Base-by-base conservation (phyloP, 2,113 vertebrate genomes). In the Microtus ochrogaster region DNA sequence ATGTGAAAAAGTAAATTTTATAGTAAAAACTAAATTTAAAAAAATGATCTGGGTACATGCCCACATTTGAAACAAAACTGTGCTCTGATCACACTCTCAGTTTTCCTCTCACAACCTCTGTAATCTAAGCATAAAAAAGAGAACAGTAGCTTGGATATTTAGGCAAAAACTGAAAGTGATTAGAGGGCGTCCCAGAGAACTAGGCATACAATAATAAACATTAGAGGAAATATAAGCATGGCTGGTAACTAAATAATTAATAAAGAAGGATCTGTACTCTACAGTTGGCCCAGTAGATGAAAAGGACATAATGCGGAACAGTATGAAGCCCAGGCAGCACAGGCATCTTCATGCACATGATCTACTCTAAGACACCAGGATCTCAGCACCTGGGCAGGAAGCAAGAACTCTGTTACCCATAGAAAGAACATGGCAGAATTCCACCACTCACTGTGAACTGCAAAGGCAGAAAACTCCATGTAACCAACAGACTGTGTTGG, bases 21-120 rank as follows among this genome's bases (percentile, higher is more conserved):
- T 11, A 93, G 82, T 70, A 66, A 90, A 68, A 78, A 9, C 39
- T 66, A 65, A 92, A 52, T 28, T 36, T 85, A n/a, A 19, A 74
- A 93, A 95, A 65, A 13, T 91, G 4, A 47, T 61, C 1, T 77
- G 85, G 93, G 28, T 49, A 3, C 84, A 44, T 44, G 12, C 74
- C 65, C 65, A 68, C 91, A 78, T 49, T 5, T 83, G 74, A 93
- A 94, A 90, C 33, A 85, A 96, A 92, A 55, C 11, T 78, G 9
- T 17, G 58, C 13, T 77, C 21, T 58, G 0, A 39, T 24, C 13
- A 91, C 49, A 95, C 41, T 52, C 81, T 12, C 55, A 68, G 74
- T 77, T 81, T 63, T 84, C 12, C 26, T 41, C 10, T 82, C 52
- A 92, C 58, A 33, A 6, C 41, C 30, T 28, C 44, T 79, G 0